Base-by-base conservation (phyloP, 1,140 invertebrate genomes). In the Luehdorfia chinensis region DNA sequence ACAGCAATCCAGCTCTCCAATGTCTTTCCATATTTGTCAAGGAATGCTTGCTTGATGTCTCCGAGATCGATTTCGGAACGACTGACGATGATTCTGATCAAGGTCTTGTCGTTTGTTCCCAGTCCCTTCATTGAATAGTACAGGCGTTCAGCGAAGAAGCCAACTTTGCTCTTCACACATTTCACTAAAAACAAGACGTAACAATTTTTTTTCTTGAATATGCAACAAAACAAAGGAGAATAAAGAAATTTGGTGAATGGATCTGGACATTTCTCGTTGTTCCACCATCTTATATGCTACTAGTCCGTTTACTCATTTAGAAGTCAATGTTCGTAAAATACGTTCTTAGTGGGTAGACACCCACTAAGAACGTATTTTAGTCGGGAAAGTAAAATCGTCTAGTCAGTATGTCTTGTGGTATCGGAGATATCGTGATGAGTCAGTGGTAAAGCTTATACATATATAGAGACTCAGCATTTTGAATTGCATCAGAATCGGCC, bases 61-160 rank as follows among this genome's bases (percentile, higher is more conserved):
- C 93, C 95, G 72, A 98, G 89, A 87, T 98, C 96, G 53, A 97
- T 95, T 89, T 98, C 96, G 58, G 94, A 96, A 67, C 96, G 92
- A 55, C 95, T 94, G 6, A 97, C 95, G 47, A 97, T 87, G 49
- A 98, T 94, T 65, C 96, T 92, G 59, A 97, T 97, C 23, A 98
- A 86, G 39, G 94, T 94, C 59, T 94, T 93, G 78, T 98, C 96
- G 62, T 95, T 95, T 16, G 96, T 98, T 25, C 96, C 96, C 61
- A 95, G 57, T 25, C 95, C 95, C 57, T 94, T 93, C 95, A 99
- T 97, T 31, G 94, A 92, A 30, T 95, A 92, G 68, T 98, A 92
- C 5, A 98, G 87, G 59, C 94, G 91, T 72, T 97, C 94, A 39
- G 97, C 97, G 88, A 98, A 98, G 87, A 96, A 98, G 27, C 93